phyloP scores from a whole-genome alignment of 2,113 vertebrate genomes.

The Xenotilapia longispinis region DNA sequence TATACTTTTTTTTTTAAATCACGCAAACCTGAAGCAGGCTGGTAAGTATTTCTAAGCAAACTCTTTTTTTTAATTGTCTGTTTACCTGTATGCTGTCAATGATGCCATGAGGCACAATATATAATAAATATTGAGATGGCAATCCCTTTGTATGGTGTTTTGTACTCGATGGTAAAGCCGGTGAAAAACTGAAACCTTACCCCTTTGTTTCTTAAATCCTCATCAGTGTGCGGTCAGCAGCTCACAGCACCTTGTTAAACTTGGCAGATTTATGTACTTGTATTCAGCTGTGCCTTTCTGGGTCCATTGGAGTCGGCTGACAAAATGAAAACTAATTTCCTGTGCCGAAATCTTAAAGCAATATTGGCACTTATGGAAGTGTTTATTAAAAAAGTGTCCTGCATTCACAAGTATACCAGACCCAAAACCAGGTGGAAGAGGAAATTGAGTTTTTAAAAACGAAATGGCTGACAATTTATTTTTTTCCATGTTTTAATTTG shows the following conservation, averaged over 20 bases:
- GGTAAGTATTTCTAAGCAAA: conserved; percentile 76
- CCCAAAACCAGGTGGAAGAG: not conserved
- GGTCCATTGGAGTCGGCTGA: not conserved
- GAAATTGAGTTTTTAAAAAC: not conserved
- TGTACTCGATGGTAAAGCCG: not conserved
- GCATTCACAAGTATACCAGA: not conserved
- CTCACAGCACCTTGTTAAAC: not conserved
- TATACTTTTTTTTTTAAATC: not conserved
- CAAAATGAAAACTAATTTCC: not conserved
- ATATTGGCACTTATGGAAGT: not conserved
- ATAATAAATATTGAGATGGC: conserved; percentile 56
- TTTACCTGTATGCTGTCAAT: conserved; percentile 59
- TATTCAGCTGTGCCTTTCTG: not conserved
- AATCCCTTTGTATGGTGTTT: not conserved
- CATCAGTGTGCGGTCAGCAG: not conserved
- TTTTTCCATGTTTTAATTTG: not conserved
- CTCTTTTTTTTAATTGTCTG: conserved; percentile 55
- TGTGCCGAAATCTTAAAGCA: not conserved
- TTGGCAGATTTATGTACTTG: not conserved
- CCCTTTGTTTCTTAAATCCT: not conserved
- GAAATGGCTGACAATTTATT: not conserved
- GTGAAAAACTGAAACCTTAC: not conserved
- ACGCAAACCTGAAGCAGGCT: conserved; percentile 54
- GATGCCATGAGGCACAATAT: conserved; percentile 44
- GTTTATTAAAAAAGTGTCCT: not conserved